Evolutionary conservation across 2,797 vertebrate genomes (phyloP), one percentile per base, ranked within the genome.

Genomic region (Silurus lanzhouensis): DNA sequence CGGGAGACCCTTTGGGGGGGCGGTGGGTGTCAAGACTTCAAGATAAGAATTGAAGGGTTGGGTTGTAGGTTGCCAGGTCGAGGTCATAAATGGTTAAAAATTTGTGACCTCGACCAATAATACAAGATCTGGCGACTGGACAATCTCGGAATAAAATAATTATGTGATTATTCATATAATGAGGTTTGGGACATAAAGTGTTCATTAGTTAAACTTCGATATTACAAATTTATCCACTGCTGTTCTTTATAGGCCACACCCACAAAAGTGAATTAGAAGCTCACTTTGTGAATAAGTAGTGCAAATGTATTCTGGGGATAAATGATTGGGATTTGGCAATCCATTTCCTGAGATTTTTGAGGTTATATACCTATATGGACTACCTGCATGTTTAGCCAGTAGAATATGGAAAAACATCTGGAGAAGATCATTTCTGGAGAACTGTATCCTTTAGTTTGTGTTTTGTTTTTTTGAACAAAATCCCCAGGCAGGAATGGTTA

Each of bases 271-370:
- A 44, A 27, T 15, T 2, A 9, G 14, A 75, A 15, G 14, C 15
- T 2, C 17, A 44, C 44, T 38, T 55, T 75, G 46, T 52, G 12
- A 55, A 15, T 22, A 25, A 17, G n/a, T 19, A 12, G 15, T 60
- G 10, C 9, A 27, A 70, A 19, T 6, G 17, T 38, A 31, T 6
- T 27, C 1, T 78, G 14, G 20, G n/a, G 8, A 17, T 75, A 5
- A 27, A 46, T 15, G 63, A 63, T 2, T 22, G 1, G 5, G 52
- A 78, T 72, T 70, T 84, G 76, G 76, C 77, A 85, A 72, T 38
- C 44, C 13, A 60, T 60, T 44, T 78, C 31, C 44, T 58, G 60
- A 31, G 6, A 48, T 71, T 67, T 13, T 20, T 66, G n/a, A 14
- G 19, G 17, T 78, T n/a, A n/a, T 52, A 48, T 6, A 74, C 46